Evolutionary conservation across 2,113 vertebrate genomes (phyloP).

Genomic region (Ciconia boyciana): DNA sequence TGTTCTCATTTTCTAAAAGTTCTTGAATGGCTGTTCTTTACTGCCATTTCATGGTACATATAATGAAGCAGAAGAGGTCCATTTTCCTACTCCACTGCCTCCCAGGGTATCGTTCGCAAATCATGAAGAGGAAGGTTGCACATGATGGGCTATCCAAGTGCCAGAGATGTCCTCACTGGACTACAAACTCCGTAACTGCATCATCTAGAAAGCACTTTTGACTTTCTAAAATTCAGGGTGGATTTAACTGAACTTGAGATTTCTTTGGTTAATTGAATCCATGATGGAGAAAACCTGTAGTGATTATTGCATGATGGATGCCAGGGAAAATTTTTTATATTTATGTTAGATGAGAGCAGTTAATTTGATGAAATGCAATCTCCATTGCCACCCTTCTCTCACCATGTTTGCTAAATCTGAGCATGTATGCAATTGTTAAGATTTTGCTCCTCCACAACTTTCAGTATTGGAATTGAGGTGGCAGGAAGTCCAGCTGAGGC

Average conservation of each 20-base stretch:
- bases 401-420: constrained; percentile 32
- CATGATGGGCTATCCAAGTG: not conserved
- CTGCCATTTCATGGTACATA: not conserved
- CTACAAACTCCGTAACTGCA: not conserved
- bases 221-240: not conserved
- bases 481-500: constrained; percentile 4
- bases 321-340: constrained; percentile 7
- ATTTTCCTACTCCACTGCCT: not conserved
- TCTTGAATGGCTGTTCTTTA: not conserved
- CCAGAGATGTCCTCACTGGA: not conserved
- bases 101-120: fast-evolving
- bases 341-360: constrained; percentile 20
- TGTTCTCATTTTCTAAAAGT: not conserved
- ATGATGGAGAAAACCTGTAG: not conserved
- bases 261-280: not conserved
- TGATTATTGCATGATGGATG: not conserved
- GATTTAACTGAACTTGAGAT: not conserved
- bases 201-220: not conserved
- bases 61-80: not conserved
- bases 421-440: not conserved
- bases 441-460: not conserved
- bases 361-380: constrained; percentile 35
- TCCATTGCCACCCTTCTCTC: not conserved
- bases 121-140: not conserved
- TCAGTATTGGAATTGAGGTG: not conserved